Conservation (phyloP, 2,888 invertebrate genomes). For the Pseudococcus viburni region DNA sequence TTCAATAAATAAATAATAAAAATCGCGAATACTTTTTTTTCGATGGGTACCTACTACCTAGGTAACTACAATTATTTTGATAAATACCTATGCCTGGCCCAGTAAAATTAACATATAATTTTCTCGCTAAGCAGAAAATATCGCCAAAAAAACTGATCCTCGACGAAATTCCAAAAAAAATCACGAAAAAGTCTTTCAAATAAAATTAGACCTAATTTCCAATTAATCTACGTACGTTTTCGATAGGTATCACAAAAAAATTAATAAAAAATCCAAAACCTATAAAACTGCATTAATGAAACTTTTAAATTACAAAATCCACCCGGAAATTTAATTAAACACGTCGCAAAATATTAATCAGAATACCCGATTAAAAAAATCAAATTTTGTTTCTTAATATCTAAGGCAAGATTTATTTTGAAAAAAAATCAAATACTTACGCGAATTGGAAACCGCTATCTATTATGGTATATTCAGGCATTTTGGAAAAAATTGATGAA, state of each 20-base stretch:
- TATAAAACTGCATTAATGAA: not conserved
- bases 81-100: too few relatives aligned
- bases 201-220: not conserved
- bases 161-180: not conserved
- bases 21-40: too few relatives aligned
- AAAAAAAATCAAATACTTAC: constrained; percentile 19
- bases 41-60: too few relatives aligned
- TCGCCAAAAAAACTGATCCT: too few relatives aligned
- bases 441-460: constrained; percentile 16
- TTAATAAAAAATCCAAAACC: not conserved
- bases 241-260: not conserved
- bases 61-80: too few relatives aligned
- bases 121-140: too few relatives aligned
- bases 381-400: not conserved
- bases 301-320: not conserved
- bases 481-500: constrained; percentile 20
- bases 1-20: too few relatives aligned
- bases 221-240: not conserved
- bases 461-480: constrained; percentile 19
- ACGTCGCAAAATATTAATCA: not conserved
- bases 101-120: too few relatives aligned
- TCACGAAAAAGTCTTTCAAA: not conserved
- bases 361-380: not conserved
- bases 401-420: not conserved
- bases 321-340: not conserved